Evolutionary conservation across 2,797 vertebrate genomes (phyloP).

Genomic region (Coregonus sp.): DNA sequence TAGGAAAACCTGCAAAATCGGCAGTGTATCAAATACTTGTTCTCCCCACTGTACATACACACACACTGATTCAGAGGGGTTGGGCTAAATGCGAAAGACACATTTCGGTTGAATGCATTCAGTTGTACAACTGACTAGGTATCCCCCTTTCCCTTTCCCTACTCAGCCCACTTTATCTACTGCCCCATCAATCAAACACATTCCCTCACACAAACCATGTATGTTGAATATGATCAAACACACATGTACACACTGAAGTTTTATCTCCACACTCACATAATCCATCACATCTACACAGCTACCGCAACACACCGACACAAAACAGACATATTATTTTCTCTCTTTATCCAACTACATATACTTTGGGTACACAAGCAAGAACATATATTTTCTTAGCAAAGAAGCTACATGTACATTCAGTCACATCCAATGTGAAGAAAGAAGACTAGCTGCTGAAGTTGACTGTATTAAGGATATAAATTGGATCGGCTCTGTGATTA

Average conservation of each 20-base stretch:
- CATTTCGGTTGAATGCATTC: no score
- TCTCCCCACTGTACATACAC: no score
- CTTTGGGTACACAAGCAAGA: neutral
- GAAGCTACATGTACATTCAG: slow-evolving; percentile 1
- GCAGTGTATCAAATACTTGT: no score
- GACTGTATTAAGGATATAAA: neutral
- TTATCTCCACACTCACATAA: slow-evolving; percentile 14
- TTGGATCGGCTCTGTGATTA: slow-evolving; percentile 17
- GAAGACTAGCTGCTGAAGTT: neutral
- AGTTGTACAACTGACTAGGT: no score
- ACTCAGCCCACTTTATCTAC: slow-evolving; percentile 61
- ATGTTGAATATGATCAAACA: slow-evolving; percentile 14
- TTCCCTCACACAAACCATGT: slow-evolving; percentile 22
- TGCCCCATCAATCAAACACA: slow-evolving; percentile 73
- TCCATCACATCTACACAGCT: neutral
- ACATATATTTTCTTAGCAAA: neutral
- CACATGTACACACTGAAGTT: slow-evolving; percentile 20
- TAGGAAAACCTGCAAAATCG: no score
- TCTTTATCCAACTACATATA: slow-evolving; percentile 28
- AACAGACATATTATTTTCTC: slow-evolving; percentile 4
- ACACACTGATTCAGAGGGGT: no score
- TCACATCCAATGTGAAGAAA: neutral
- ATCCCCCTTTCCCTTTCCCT: neutral
- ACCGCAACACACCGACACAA: neutral
- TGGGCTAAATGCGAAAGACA: no score